These are phyloP conservation scores for Sternotherus odoratus DNA, from an alignment of 2,797 vertebrate genomes.

Conservation along the genomic window DNA sequence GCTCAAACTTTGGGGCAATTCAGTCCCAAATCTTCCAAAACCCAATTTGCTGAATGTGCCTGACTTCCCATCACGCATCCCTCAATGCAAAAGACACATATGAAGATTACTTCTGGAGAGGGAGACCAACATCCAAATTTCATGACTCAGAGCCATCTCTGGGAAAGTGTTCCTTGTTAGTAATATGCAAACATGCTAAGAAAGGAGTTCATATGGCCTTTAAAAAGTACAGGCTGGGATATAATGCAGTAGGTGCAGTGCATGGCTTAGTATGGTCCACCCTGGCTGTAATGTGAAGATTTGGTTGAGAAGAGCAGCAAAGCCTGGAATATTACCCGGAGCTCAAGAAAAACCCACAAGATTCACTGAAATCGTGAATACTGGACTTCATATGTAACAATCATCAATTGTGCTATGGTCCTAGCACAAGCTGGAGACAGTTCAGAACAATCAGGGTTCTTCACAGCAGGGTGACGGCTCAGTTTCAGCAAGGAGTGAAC, in stretches of 20 bases:
- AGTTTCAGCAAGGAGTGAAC: slow-evolving; percentile 30
- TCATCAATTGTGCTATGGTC: neutral
- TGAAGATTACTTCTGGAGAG: slow-evolving; percentile 44
- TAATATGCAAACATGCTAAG: neutral
- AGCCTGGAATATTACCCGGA: neutral
- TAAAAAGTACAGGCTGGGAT: slow-evolving; percentile 8
- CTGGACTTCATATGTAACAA: neutral
- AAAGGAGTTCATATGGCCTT: slow-evolving; percentile 41
- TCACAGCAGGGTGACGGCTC: neutral
- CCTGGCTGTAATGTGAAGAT: neutral
- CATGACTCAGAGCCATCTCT: slow-evolving; percentile 14
- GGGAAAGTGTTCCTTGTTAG: slow-evolving; percentile 28
- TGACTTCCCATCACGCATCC: neutral
- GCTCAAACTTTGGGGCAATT: rapidly evolving
- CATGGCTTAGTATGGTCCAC: neutral
- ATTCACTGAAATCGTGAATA: slow-evolving; percentile 10
- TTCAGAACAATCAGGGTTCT: neutral
- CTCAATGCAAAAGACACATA: slow-evolving; percentile 10
- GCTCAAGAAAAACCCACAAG: neutral
- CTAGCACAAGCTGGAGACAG: neutral
- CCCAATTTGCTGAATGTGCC: neutral
- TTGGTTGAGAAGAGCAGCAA: neutral
- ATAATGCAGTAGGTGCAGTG: neutral
- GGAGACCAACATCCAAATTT: slow-evolving; percentile 34
- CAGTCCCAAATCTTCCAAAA: neutral